These are phyloP conservation scores for Hyposoter dolosus DNA, from an alignment of 2,888 invertebrate species.

Conservation along the genomic window DNA sequence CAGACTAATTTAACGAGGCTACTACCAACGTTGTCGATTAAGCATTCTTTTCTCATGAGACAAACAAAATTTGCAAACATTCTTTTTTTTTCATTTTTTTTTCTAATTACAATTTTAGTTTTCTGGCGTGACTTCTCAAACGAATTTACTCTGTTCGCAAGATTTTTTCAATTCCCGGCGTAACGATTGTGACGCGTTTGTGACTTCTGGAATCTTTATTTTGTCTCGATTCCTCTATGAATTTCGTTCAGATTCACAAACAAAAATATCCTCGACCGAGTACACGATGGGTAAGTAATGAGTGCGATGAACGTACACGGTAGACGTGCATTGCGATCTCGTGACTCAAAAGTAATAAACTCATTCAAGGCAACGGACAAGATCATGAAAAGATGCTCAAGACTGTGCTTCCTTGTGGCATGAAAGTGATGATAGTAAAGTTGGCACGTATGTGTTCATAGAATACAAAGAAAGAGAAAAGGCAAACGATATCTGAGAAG, in stretches of 20 bases:
- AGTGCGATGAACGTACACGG: not conserved
- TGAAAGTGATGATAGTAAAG: constrained; percentile 31
- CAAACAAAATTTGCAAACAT: not conserved
- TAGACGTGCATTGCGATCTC: constrained; percentile 38
- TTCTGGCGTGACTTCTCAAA: not conserved
- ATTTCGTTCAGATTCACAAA: not conserved
- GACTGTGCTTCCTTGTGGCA: constrained; percentile 30
- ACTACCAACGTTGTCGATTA: constrained; percentile 2
- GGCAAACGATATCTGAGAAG: constrained; percentile 51
- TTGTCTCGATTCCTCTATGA: not conserved
- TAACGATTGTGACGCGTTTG: not conserved
- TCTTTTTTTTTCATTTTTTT: not conserved
- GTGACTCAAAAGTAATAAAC: constrained; percentile 50
- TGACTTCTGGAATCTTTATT: not conserved
- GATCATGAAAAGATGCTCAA: constrained; percentile 46
- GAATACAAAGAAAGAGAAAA: constrained; percentile 23
- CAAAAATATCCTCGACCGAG: not conserved
- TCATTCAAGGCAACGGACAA: constrained; percentile 43
- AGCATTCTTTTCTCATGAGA: not conserved
- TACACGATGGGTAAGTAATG: not conserved
- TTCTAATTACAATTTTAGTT: not conserved
- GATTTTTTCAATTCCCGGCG: not conserved
- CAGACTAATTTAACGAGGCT: constrained; percentile 30
- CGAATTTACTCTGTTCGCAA: not conserved
- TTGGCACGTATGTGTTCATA: not conserved